Evolutionary conservation across 2,113 vertebrate species (phyloP), one percentile per base, ranked within the genome.

Genomic region (Acanthochromis polyacanthus): DNA sequence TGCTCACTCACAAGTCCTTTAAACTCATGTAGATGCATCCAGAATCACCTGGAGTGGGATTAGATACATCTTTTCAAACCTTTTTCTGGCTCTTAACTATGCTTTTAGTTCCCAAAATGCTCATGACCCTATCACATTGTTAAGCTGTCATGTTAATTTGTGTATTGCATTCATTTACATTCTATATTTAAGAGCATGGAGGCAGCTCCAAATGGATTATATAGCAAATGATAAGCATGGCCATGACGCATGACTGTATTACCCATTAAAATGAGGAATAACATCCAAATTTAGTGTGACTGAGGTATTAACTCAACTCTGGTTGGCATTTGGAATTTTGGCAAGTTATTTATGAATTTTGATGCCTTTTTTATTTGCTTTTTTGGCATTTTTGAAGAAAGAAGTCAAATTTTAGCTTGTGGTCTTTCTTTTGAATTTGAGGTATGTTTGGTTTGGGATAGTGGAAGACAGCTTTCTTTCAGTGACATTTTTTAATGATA

Each of bases 181-280:
- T 80, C 75, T 86, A 86, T 82, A 86, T 88, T 84, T 86, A 71
- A 79, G 36, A 85, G 83, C 75, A 57, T 51, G 68, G 43, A 59
- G 71, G 71, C 60, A 48, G 62, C 68, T 71, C 64, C 43, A 60
- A 74, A 67, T 61, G 78, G 83, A 83, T 83, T 81, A 73, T 20
- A 79, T 38, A 28, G n/a, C 64, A 15, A 62, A 69, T 57, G 72
- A 89, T 70, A 23, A 80, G 69, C 75, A 11, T 14, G n/a, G 30
- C 32, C 60, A 62, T 57, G 52, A 78, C n/a, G 14, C 62, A 30
- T 23, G 56, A 11, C 36, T 59, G 23, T 56, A 68, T 79, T 45
- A 75, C 17, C 52, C 40, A 46, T 40, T 62, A 46, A 62, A 69
- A 58, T 19, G 45, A 70, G 43, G 53, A 60, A n/a, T 50, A 51